These are phyloP conservation scores for Peromyscus melanophrys DNA, from an alignment of 2,797 vertebrate genomes.

Conservation along the genomic window DNA sequence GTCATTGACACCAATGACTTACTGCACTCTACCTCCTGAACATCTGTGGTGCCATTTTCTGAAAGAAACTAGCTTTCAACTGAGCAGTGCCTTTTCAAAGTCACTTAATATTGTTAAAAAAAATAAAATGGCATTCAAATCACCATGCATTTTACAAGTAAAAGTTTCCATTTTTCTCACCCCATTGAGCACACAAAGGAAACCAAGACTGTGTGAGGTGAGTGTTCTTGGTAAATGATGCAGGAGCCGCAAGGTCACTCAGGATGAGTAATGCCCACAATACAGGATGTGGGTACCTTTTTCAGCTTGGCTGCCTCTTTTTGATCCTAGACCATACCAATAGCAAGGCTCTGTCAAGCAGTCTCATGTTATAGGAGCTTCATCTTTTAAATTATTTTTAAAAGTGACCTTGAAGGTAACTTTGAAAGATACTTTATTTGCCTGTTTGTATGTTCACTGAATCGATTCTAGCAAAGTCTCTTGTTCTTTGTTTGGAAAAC, in stretches of 20 bases:
- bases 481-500: background rate
- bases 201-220: slow-evolving; percentile 36
- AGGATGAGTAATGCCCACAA: background rate
- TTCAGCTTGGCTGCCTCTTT: slow-evolving; percentile 71
- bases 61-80: background rate
- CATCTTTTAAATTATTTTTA: slow-evolving; percentile 59
- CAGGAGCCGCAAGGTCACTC: background rate
- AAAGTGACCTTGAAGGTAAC: slow-evolving; percentile 75
- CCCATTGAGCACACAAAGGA: slow-evolving; percentile 38
- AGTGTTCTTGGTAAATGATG: slow-evolving; percentile 58
- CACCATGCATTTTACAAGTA: background rate
- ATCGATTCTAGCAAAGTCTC: slow-evolving; percentile 15
- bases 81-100: slow-evolving; percentile 61
- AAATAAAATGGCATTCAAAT: slow-evolving; percentile 39
- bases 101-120: slow-evolving; percentile 28
- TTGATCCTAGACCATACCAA: slow-evolving; percentile 64
- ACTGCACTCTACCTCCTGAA: background rate
- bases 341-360: slow-evolving; percentile 43
- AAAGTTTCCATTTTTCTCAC: slow-evolving; percentile 64
- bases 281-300: background rate
- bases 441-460: slow-evolving; percentile 64
- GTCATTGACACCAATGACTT: background rate
- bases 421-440: slow-evolving; percentile 72
- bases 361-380: slow-evolving; percentile 44
- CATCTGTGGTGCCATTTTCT: slow-evolving; percentile 1